Evolutionary conservation across 2,888 invertebrate genomes (phyloP), one percentile per base, ranked within the genome.

Genomic region (Capitulum mitella): DNA sequence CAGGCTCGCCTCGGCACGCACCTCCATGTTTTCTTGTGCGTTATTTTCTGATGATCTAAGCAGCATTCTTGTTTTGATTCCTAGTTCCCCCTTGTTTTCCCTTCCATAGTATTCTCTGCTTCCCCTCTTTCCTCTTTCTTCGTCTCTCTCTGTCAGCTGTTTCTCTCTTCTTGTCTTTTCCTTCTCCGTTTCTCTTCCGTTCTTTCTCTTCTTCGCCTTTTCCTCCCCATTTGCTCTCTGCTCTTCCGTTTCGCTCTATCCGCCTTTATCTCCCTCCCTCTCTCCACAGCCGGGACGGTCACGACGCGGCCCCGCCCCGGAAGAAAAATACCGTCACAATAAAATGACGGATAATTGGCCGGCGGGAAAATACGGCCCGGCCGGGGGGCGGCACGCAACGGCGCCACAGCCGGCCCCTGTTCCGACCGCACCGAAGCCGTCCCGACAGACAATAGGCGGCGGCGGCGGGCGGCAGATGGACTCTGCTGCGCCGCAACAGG

Each of bases 341-440:
- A 61, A 61, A 61, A 61, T 61, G 61, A 29, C 61, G 16, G 61
- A 61, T 61, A 61, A 61, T 61, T 61, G 29, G 12, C 29, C 61
- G 8, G 8, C 29, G 29, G n/a, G 10, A 29, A 29, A n/a, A 29
- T 8, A 8, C 12, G 12, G 29, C 10, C 12, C 8, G 29, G 61
- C 10, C 29, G 29, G 29, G 8, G 29, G 8, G 29, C 61, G 61
- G 29, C 61, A 61, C 61, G 61, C n/a, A 29, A 61, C 58, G 29
- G 29, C 29, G 16, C n/a, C n/a, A 29, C 61, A 8, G 29, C 29
- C 54, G 54, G 54, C 19, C 1, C 22, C 54, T 6, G 54, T 6
- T 16, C 6, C 54, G 54, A 26, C 3, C 22, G 54, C 19, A 26
- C 22, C 54, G 54, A n/a, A n/a, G n/a, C n/a, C n/a, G n/a, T n/a